Conservation (phyloP, 1,140 invertebrate species). For the Belonocnema kinseyi region DNA sequence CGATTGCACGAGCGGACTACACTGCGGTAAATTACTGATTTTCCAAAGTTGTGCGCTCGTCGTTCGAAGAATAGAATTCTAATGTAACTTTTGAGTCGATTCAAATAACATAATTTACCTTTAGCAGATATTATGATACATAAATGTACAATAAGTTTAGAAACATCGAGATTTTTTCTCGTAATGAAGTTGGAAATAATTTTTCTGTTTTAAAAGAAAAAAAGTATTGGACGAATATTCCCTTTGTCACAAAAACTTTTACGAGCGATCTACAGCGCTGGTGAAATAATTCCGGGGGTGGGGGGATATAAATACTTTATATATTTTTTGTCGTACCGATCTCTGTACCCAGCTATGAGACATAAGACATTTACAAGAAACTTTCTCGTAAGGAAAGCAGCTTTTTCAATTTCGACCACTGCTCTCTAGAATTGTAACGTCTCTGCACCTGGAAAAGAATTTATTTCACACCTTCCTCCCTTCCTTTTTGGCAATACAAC, state of each 20-base stretch:
- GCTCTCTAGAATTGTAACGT: constrained; percentile 3
- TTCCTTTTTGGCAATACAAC: constrained; percentile 27
- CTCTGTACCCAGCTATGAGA: not conserved
- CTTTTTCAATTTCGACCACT: not conserved
- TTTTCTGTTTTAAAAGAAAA: not conserved
- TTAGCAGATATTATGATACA: no score
- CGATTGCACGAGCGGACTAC: not conserved
- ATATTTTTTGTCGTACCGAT: no score
- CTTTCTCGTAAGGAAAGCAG: not conserved
- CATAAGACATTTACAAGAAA: constrained; percentile 15
- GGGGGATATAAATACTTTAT: no score
- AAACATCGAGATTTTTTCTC: constrained; percentile 13
- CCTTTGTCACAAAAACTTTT: not conserved
- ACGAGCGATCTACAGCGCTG: not conserved
- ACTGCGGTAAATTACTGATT: not conserved
- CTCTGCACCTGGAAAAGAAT: constrained; percentile 11
- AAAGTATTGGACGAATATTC: not conserved
- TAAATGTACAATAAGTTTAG: not conserved
- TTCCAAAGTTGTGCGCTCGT: constrained; percentile 12
- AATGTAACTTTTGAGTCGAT: not conserved
- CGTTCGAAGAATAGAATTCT: no score
- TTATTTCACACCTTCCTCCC: constrained; percentile 27
- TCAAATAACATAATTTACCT: not conserved
- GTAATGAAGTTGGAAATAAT: not conserved
- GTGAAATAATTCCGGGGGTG: no score